Percentiles rank a stretch among this genome's conserved stretches.
These are phyloP conservation scores for Dicrostonyx torquatus DNA, from an alignment of 2,797 vertebrate genomes.

Conservation along the genomic window DNA sequence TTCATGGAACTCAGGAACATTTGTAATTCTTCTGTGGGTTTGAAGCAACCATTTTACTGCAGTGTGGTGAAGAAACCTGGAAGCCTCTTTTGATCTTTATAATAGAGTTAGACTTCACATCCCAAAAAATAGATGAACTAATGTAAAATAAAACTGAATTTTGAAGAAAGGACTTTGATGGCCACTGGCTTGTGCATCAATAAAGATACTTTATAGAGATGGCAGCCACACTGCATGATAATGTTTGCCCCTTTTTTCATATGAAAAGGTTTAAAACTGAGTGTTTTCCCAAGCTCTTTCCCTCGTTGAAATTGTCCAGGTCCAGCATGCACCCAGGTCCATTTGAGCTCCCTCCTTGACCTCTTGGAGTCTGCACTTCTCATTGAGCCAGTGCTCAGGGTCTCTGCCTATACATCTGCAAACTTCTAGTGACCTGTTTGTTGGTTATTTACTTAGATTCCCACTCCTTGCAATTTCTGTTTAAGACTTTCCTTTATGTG, in stretches of 20 bases:
- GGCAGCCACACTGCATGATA: background rate
- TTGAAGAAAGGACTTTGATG: background rate
- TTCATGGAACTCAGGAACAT: background rate
- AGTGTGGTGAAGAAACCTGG: background rate
- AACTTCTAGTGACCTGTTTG: background rate
- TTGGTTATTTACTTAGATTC: background rate
- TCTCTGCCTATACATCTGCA: background rate
- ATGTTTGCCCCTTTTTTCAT: background rate
- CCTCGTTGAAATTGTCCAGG: background rate
- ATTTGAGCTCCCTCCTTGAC: rapidly evolving
- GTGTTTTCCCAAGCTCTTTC: background rate
- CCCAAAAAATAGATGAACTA: background rate
- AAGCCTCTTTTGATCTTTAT: background rate
- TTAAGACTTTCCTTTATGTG: background rate
- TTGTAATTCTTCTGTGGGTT: background rate
- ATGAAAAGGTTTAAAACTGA: conserved; percentile 2
- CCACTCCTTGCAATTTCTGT: background rate
- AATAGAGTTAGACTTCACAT: background rate
- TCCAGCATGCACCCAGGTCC: background rate
- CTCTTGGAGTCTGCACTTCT: rapidly evolving
- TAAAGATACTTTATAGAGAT: background rate
- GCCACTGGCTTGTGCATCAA: background rate
- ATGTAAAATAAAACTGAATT: conserved; percentile 20
- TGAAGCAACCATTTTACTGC: background rate
- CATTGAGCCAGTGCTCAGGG: background rate